Percentiles rank a stretch among this genome's conserved stretches.
Conservation (phyloP, 53 echinoderm and acorn worm genomes). For the Patiria pectinifera region DNA sequence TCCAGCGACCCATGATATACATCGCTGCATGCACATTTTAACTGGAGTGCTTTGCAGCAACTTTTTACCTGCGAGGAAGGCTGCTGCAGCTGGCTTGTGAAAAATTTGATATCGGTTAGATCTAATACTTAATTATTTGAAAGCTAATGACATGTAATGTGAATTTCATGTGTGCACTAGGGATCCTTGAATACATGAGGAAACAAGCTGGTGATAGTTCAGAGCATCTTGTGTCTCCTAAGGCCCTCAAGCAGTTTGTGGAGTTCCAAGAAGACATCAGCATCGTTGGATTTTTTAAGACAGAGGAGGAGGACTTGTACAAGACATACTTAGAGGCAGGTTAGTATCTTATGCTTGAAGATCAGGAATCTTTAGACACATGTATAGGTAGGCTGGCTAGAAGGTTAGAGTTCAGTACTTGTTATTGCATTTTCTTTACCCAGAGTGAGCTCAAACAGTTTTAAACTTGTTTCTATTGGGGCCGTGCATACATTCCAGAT, state of each 20-base stretch:
- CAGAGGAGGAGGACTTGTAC: slow-evolving; percentile 80
- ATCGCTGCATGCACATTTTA: too few species aligned
- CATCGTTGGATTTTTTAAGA: slow-evolving; percentile 91
- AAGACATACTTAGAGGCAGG: slow-evolving; percentile 89
- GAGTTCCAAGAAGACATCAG: slow-evolving; percentile 78
- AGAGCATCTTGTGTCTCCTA: slow-evolving; percentile 66
- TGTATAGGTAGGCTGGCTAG: not conserved
- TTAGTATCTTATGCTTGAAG: slow-evolving; percentile 25
- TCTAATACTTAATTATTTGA: too few species aligned
- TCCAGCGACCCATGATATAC: too few species aligned
- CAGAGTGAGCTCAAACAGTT: too few species aligned
- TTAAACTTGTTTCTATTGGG: too few species aligned
- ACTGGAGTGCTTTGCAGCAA: too few species aligned
- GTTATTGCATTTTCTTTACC: too few species aligned
- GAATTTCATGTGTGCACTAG: slow-evolving; percentile 37
- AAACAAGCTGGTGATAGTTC: slow-evolving; percentile 90
- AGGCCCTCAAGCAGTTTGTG: slow-evolving; percentile 78
- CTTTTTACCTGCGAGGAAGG: too few species aligned
- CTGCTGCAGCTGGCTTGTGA: too few species aligned
- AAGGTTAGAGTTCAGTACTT: too few species aligned
- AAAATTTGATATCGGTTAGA: too few species aligned
- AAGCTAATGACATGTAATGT: not conserved
- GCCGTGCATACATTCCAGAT: too few species aligned
- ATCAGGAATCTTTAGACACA: not conserved
- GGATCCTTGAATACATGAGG: slow-evolving; percentile 90